phyloP scores from a whole-genome alignment of 2,888 invertebrate species.

The Ophion ellenae region DNA sequence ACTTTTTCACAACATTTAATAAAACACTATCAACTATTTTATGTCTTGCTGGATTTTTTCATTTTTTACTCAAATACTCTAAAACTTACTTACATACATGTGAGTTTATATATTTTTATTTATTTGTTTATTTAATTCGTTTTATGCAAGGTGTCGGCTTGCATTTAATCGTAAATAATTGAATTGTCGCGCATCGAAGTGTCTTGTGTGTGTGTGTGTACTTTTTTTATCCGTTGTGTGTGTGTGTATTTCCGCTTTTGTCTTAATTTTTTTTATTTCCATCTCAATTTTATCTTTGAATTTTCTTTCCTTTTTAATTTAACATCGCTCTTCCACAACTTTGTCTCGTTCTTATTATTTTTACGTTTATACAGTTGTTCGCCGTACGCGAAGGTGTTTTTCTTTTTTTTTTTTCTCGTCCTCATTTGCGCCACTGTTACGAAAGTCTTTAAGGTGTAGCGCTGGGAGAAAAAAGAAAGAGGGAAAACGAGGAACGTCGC shows the following conservation, averaged over 20 bases:
- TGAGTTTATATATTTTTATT: slow-evolving; percentile 72
- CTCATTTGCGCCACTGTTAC: not conserved
- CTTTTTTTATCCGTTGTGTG: not conserved
- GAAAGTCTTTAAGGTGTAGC: not conserved
- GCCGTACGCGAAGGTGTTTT: slow-evolving; percentile 49
- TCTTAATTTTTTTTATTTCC: slow-evolving; percentile 18
- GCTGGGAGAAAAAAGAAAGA: not conserved
- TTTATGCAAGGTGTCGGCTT: slow-evolving; percentile 75
- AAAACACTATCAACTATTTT: slow-evolving; percentile 83
- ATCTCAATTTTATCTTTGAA: slow-evolving; percentile 12
- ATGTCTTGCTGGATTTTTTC: slow-evolving; percentile 70
- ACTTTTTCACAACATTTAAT: slow-evolving; percentile 82
- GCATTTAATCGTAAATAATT: slow-evolving; percentile 67
- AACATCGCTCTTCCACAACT: slow-evolving; percentile 22
- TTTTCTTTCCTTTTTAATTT: slow-evolving; percentile 17
- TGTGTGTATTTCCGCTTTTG: not conserved
- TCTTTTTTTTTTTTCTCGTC: not conserved
- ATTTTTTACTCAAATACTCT: slow-evolving; percentile 82
- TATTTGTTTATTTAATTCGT: slow-evolving; percentile 62
- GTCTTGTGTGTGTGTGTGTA: slow-evolving; percentile 1
- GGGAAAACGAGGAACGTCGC: slow-evolving; percentile 43
- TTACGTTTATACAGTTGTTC: slow-evolving; percentile 60
- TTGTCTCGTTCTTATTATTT: slow-evolving; percentile 25
- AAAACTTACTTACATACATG: slow-evolving; percentile 82
- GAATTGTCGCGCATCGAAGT: slow-evolving; percentile 57